Conservation (phyloP, 2,113 vertebrate genomes). For the Nycticebus coucang region DNA sequence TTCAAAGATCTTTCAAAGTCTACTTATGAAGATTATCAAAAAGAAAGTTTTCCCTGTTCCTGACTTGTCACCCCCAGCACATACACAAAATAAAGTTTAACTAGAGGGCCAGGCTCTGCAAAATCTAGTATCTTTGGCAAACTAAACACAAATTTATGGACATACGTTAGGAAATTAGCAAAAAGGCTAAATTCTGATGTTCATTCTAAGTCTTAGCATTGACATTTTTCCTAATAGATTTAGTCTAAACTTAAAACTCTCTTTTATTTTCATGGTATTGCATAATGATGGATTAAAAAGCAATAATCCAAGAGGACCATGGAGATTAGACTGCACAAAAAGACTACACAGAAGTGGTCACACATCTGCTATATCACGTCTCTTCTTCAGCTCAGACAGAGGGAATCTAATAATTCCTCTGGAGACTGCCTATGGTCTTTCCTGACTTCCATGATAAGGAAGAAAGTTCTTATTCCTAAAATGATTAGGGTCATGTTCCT, state of each 20-base stretch:
- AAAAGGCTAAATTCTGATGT: not conserved
- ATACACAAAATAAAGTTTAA: not conserved
- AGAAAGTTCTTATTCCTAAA: conserved; percentile 65
- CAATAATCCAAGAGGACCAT: not conserved
- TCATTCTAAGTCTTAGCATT: not conserved
- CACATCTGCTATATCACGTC: not conserved
- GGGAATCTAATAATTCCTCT: conserved; percentile 51
- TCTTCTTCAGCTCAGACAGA: not conserved
- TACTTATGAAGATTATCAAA: conserved; percentile 18
- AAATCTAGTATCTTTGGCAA: conserved; percentile 50
- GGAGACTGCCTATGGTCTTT: conserved; percentile 52
- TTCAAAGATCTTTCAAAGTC: conserved; percentile 32
- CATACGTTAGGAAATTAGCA: not conserved
- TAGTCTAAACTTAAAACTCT: conserved; percentile 37
- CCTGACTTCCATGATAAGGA: conserved; percentile 45
- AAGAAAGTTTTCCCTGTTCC: conserved; percentile 36
- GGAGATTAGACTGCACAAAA: conserved; percentile 41
- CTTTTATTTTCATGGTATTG: conserved; percentile 50
- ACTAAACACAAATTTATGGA: conserved; percentile 41
- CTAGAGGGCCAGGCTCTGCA: not conserved
- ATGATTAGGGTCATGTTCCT: conserved; percentile 63
- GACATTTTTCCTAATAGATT: conserved; percentile 36
- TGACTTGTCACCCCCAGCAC: not conserved
- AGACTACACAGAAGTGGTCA: conserved; percentile 16
- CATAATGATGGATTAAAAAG: conserved; percentile 9